phyloP scores from a whole-genome alignment of 92 coral and sea anemone species.

The Zoanthus sansibaricus region DNA sequence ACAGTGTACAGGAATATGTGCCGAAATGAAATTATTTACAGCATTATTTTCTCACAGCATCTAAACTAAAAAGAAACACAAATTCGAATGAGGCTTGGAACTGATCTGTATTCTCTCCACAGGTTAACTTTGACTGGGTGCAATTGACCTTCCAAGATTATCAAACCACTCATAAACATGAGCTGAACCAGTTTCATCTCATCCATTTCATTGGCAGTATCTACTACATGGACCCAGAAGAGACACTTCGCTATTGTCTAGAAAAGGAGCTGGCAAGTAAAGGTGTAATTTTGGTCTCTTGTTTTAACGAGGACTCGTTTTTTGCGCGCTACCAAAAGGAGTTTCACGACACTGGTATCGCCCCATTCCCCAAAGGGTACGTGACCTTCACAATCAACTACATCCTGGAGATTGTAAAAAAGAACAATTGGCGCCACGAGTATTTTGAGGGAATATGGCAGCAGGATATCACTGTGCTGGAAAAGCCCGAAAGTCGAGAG shows the following conservation, averaged over 20 bases:
- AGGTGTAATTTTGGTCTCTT: conserved; percentile 18
- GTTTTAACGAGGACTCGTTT: conserved; percentile 23
- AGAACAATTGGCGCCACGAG: conserved; percentile 30
- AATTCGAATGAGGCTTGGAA: too few relatives aligned
- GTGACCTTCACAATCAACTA: conserved; percentile 23
- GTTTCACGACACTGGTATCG: conserved; percentile 41
- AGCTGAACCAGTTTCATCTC: conserved; percentile 19
- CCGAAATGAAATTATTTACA: too few relatives aligned
- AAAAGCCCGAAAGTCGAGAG: conserved; percentile 5
- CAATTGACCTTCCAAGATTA: conserved; percentile 34
- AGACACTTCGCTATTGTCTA: conserved; percentile 34
- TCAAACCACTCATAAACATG: conserved; percentile 2
- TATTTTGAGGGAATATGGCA: conserved; percentile 19
- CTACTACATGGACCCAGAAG: conserved; percentile 41
- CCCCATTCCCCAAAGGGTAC: conserved; percentile 42
- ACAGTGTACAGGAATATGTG: too few relatives aligned
- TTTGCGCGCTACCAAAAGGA: conserved; percentile 17
- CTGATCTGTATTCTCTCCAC: not conserved
- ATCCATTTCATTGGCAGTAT: conserved; percentile 41
- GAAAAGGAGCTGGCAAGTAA: conserved; percentile 33
- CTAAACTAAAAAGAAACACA: too few relatives aligned
- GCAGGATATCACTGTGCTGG: conserved; percentile 18
- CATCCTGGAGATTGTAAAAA: conserved; percentile 25
- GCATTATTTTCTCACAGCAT: too few relatives aligned
- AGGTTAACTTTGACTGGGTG: conserved; percentile 40